Evolutionary conservation across 1,140 invertebrate species (phyloP).

Genomic region (Brachionus plicatilis): DNA sequence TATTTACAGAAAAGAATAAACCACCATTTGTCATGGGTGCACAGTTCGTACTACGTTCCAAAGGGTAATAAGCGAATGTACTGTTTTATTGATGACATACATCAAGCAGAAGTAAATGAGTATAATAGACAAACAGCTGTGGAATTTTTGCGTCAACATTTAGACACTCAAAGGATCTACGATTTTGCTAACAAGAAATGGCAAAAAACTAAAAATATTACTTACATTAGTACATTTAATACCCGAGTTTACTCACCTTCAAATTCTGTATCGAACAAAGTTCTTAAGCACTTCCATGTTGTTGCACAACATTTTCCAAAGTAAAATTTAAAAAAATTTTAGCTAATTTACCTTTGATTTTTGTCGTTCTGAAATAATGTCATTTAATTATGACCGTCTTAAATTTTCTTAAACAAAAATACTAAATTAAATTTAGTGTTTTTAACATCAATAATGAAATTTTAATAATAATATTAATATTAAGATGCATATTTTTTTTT

Average conservation of each 20-base stretch:
- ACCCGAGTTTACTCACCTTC: constrained; percentile 47
- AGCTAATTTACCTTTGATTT: background rate
- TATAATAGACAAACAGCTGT: constrained; percentile 48
- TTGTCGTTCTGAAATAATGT: background rate
- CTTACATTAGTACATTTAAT: constrained; percentile 52
- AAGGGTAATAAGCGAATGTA: constrained; percentile 55
- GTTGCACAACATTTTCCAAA: constrained; percentile 51
- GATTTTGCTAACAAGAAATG: constrained; percentile 48
- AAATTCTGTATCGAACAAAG: constrained; percentile 48
- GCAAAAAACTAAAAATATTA: constrained; percentile 54
- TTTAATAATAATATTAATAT: no score
- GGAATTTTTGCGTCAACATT: constrained; percentile 53
- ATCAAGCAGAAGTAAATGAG: constrained; percentile 48
- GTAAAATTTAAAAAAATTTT: constrained; percentile 42
- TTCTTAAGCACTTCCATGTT: constrained; percentile 53
- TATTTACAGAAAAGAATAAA: constrained; percentile 50
- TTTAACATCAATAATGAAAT: no score
- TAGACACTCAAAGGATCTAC: constrained; percentile 54
- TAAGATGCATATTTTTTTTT: no score
- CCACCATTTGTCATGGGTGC: constrained; percentile 54
- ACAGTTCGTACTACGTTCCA: constrained; percentile 52
- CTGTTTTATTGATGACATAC: constrained; percentile 54
- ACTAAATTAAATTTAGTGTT: no score
- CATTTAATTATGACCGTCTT: no score
- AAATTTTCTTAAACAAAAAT: no score